A percentile compares a stretch with the other conserved stretches of the same genome.
Conservation (phyloP, 2,113 vertebrate genomes). For the Noctilio leporinus region DNA sequence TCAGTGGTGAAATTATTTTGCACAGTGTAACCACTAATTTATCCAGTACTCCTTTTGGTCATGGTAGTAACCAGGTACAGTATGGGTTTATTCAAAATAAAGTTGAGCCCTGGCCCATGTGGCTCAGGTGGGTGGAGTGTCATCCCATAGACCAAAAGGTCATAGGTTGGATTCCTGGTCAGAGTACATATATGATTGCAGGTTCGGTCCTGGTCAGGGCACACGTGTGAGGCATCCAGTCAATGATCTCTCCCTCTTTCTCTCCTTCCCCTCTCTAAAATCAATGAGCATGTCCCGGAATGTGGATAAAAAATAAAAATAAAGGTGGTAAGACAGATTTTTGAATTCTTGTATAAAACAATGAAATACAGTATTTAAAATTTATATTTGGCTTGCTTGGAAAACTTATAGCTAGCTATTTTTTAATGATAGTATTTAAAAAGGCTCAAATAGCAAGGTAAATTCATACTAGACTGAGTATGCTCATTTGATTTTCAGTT, state of each 20-base stretch:
- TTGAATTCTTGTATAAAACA: constrained; percentile 2
- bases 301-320: not conserved
- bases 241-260: too few relatives aligned
- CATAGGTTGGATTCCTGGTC: too few relatives aligned
- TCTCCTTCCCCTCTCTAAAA: too few relatives aligned
- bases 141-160: too few relatives aligned
- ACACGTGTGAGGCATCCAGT: too few relatives aligned
- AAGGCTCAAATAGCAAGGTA: constrained; percentile 1
- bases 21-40: constrained; percentile 94
- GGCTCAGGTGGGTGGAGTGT: too few relatives aligned
- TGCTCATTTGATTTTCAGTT: not conserved
- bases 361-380: constrained; percentile 19
- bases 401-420: not conserved
- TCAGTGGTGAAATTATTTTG: constrained; percentile 93
- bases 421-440: not conserved
- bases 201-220: too few relatives aligned
- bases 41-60: constrained; percentile 92
- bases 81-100: constrained; percentile 34
- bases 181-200: too few relatives aligned
- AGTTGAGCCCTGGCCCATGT: not conserved
- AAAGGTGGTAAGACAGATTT: constrained; percentile 8
- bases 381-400: not conserved
- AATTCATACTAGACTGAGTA: not conserved
- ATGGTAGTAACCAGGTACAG: constrained; percentile 88
- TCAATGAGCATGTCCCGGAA: too few relatives aligned